Evolutionary conservation across 2,113 vertebrate species (phyloP).

Genomic region (Trinectes maculatus): DNA sequence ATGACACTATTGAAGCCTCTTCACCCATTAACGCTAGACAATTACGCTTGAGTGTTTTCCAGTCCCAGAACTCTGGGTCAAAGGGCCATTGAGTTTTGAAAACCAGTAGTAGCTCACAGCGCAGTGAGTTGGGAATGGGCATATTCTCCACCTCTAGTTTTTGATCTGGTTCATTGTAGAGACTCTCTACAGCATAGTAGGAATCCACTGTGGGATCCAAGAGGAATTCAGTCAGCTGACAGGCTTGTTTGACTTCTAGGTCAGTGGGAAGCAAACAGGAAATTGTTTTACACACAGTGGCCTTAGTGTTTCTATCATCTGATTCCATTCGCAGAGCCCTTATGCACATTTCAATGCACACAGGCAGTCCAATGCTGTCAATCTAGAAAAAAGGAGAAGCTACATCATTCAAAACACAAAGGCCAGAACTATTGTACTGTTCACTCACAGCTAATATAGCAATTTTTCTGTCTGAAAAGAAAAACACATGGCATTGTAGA

Average conservation of each 20-base stretch:
- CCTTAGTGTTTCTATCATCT: slow-evolving; percentile 88
- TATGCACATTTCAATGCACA: slow-evolving; percentile 94
- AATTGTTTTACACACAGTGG: slow-evolving; percentile 97
- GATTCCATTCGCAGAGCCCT: slow-evolving; percentile 91
- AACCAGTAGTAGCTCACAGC: slow-evolving; percentile 94
- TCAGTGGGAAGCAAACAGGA: slow-evolving; percentile 94
- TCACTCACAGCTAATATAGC: too few species aligned
- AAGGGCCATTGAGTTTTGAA: slow-evolving; percentile 98
- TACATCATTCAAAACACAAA: background rate
- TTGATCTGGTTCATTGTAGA: slow-evolving; percentile 98
- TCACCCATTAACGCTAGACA: slow-evolving; percentile 96
- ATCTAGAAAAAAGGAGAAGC: slow-evolving; percentile 80
- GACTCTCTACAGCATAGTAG: slow-evolving; percentile 95
- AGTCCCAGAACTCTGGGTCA: slow-evolving; percentile 99
- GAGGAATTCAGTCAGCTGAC: slow-evolving; percentile 97
- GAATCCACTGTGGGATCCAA: slow-evolving; percentile 96
- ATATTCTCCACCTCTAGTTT: slow-evolving; percentile 94
- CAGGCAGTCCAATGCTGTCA: slow-evolving; percentile 87
- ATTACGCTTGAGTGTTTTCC: slow-evolving; percentile 96
- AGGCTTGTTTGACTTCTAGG: slow-evolving; percentile 96
- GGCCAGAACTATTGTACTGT: background rate
- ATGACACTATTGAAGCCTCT: slow-evolving; percentile 97
- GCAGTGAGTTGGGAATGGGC: slow-evolving; percentile 94
- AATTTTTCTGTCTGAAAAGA: too few species aligned
- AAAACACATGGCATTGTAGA: background rate